Percentiles rank a stretch among this genome's conserved stretches.
Conservation (phyloP, 1,140 invertebrate species). For the silkworm (Bombyx mori) region ASM3026992v2 NC_085107.1:6254001-6254500, state of each 20-base stretch:
- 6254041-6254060: too few species aligned
- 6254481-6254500: conserved; percentile 32
- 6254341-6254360: conserved; percentile 56
- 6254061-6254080: too few species aligned
- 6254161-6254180: too few species aligned
- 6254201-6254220: conserved; percentile 13
- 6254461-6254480: conserved; percentile 25
- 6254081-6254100: too few species aligned
- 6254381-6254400: conserved; percentile 51
- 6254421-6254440: conserved; percentile 33
- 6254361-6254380: conserved; percentile 53
- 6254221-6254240: conserved; percentile 62
- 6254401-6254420: conserved; percentile 36
- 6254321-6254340: conserved; percentile 60
- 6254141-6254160: too few species aligned
- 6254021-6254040: too few species aligned
- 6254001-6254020: too few species aligned
- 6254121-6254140: too few species aligned
- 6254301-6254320: conserved; percentile 60
- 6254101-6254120: too few species aligned
- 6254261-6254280: conserved; percentile 50
- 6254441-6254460: conserved; percentile 20
- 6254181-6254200: neutral
- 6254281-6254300: conserved; percentile 48
- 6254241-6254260: conserved; percentile 55